Conservation (phyloP, 1,140 invertebrate species). For the Drosophila dunni region DNA sequence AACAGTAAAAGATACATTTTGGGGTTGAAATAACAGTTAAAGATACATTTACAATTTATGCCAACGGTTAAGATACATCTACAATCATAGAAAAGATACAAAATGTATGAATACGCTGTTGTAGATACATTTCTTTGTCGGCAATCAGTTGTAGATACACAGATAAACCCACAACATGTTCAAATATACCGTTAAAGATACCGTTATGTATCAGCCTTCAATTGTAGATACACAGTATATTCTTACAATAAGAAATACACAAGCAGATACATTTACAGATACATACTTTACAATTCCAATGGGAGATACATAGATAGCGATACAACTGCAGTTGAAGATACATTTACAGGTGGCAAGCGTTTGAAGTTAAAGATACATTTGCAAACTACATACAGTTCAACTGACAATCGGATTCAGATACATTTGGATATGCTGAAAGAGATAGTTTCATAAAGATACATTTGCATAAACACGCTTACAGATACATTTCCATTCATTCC, state of each 20-base stretch:
- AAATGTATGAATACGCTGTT: no score
- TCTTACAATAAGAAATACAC: no score
- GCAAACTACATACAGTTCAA: neutral
- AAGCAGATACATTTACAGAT: slow-evolving; percentile 1
- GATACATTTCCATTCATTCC: neutral
- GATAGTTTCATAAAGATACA: neutral
- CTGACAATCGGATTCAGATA: neutral
- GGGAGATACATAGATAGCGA: neutral
- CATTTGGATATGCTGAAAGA: neutral
- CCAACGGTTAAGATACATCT: neutral
- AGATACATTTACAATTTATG: neutral
- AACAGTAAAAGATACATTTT: neutral
- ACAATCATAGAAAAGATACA: neutral
- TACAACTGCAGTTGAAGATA: neutral
- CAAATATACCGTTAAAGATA: neutral
- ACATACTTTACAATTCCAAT: neutral
- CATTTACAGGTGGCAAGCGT: neutral
- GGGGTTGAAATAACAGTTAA: neutral
- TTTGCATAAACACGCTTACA: neutral
- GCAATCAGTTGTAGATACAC: neutral
- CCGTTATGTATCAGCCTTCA: neutral
- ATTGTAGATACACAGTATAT: neutral
- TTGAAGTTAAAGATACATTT: neutral
- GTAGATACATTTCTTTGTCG: neutral
- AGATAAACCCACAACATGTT: neutral